phyloP scores from a whole-genome alignment of 2,888 invertebrate species.

The Stictocephala bisonia region DNA sequence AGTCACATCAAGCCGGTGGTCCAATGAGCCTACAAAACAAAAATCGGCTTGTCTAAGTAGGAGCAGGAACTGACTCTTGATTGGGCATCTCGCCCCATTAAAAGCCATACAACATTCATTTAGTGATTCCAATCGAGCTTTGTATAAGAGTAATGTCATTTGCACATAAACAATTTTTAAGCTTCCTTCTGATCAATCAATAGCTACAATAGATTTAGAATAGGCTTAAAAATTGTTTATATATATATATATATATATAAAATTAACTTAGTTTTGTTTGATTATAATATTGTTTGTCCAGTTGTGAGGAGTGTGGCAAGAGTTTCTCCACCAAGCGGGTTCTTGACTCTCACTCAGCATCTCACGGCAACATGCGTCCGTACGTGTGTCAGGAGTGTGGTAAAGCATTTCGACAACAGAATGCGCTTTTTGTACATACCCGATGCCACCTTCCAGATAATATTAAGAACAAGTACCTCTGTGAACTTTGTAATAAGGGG shows the following conservation, averaged over 20 bases:
- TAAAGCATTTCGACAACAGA: slow-evolving; percentile 70
- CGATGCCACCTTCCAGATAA: slow-evolving; percentile 70
- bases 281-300: slow-evolving; percentile 55
- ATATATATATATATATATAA: neutral
- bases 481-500: slow-evolving; percentile 71
- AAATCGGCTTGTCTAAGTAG: too few relatives aligned
- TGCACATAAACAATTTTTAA: too few relatives aligned
- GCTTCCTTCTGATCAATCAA: too few relatives aligned
- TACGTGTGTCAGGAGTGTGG: slow-evolving; percentile 69
- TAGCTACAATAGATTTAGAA: too few relatives aligned
- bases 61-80: too few relatives aligned
- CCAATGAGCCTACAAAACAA: too few relatives aligned
- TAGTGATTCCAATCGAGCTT: too few relatives aligned
- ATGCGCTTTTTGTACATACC: slow-evolving; percentile 68
- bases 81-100: too few relatives aligned
- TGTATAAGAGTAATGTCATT: too few relatives aligned
- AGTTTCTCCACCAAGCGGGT: slow-evolving; percentile 68
- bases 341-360: slow-evolving; percentile 66
- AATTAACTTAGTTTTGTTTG: neutral
- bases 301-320: slow-evolving; percentile 69
- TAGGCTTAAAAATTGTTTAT: too few relatives aligned
- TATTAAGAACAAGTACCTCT: slow-evolving; percentile 70
- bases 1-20: too few relatives aligned
- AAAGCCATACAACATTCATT: too few relatives aligned
- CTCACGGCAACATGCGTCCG: slow-evolving; percentile 68